Percentiles rank a stretch among this genome's conserved stretches.
Evolutionary conservation across 2,797 vertebrate species (phyloP).

Genomic region (Catostomus latipinnis): DNA sequence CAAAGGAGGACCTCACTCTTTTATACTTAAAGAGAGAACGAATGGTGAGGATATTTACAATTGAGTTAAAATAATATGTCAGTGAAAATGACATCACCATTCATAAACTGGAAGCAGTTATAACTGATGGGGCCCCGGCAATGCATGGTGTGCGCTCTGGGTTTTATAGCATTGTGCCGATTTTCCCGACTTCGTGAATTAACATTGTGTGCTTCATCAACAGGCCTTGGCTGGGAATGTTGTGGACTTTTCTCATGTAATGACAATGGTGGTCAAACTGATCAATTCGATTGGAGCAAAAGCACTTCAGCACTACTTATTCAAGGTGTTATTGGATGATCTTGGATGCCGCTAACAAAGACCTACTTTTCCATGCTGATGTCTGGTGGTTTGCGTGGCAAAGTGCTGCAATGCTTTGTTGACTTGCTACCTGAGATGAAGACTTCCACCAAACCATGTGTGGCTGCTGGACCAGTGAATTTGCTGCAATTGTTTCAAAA

Average conservation of each 20-base stretch:
- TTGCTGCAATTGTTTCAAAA: not conserved
- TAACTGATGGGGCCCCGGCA: not conserved
- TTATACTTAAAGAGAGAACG: slow-evolving; percentile 17
- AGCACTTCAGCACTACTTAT: slow-evolving; percentile 23
- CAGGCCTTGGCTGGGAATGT: slow-evolving; percentile 37
- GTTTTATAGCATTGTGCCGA: slow-evolving; percentile 33
- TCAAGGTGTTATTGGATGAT: slow-evolving; percentile 40
- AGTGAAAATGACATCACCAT: slow-evolving; percentile 17
- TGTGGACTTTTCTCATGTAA: slow-evolving; percentile 48
- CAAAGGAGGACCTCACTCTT: slow-evolving; percentile 30
- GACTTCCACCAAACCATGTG: no score
- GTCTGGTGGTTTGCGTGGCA: slow-evolving; percentile 29
- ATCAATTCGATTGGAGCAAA: slow-evolving; percentile 34
- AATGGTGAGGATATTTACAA: slow-evolving; percentile 36
- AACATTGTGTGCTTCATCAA: slow-evolving; percentile 46
- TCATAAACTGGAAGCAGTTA: not conserved
- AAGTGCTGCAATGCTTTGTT: slow-evolving; percentile 38
- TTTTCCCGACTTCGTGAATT: slow-evolving; percentile 41
- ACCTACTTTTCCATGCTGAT: slow-evolving; percentile 30
- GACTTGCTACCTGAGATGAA: slow-evolving; percentile 14
- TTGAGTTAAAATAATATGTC: slow-evolving; percentile 22
- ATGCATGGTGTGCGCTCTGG: not conserved
- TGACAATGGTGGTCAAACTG: slow-evolving; percentile 49
- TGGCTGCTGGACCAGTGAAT: no score
- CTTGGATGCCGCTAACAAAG: slow-evolving; percentile 12